Evolutionary conservation across 2,888 invertebrate species (phyloP), one percentile per base, ranked within the genome.

Genomic region (Cephalotes varians): DNA sequence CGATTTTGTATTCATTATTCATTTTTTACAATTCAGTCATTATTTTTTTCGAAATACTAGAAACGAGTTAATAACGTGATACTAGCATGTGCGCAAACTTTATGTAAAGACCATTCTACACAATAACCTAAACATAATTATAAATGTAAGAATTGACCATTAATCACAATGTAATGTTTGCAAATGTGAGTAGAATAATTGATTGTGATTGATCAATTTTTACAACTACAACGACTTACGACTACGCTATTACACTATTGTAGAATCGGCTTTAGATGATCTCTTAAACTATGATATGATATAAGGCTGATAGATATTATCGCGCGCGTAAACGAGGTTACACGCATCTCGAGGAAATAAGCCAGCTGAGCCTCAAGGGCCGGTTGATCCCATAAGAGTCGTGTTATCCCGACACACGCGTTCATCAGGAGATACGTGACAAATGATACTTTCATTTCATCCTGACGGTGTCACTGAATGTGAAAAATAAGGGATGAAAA

Each of bases 291-390:
- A 56, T 58, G 77, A 74, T 58, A 74, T 80, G 82, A 82, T 85
- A 44, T 28, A 44, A 34, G 37, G 40, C 65, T 60, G 73, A 89
- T 86, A 77, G 83, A 31, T 71, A 71, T 83, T 80, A 79, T 88
- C 85, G 81, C 80, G 44, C 21, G 60, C 81, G 67, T n/a, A 65
- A 74, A 62, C 67, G 85, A 83, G 44, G 76, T 83, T 83, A 60
- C 77, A 80, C 80, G 82, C 80, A 76, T 62, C 64, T 73, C 25
- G 51, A 82, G 84, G 60, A 84, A 77, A 82, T 58, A 49, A 71
- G 15, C 64, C 88, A 88, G 85, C 84, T 88, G 88, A 40, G 85
- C n/a, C 77, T 71, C 83, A 7, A 25, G 49, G 54, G 44, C 31
- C 28, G 74, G 7, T 25, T 62, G 64, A 71, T 60, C 72, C 77